A percentile compares a stretch with the other conserved stretches of the same genome.
phyloP scores from a whole-genome alignment of 2,888 invertebrate genomes.

The Stenodema calcarata region DNA sequence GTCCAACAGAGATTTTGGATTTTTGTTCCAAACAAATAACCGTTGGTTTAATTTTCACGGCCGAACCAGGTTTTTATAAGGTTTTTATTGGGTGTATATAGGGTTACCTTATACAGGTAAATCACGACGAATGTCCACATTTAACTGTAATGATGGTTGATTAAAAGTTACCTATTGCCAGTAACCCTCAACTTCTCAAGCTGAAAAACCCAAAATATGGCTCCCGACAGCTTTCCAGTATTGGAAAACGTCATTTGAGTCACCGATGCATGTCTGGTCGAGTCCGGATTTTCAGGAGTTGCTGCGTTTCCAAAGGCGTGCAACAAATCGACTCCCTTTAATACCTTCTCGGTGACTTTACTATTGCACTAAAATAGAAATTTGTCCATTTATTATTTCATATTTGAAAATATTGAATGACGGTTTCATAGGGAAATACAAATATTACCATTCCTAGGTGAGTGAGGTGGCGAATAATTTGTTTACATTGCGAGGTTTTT shows the following conservation, averaged over 20 bases:
- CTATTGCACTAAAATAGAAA: constrained; percentile 16
- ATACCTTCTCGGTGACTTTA: constrained; percentile 66
- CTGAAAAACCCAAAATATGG: constrained; percentile 83
- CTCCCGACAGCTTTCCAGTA: constrained; percentile 89
- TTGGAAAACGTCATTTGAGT: constrained; percentile 82
- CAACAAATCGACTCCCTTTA: constrained; percentile 73
- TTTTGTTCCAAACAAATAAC: too few relatives aligned
- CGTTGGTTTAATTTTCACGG: too few relatives aligned
- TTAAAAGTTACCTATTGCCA: constrained; percentile 60
- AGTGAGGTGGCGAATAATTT: constrained; percentile 81
- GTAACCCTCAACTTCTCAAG: constrained; percentile 89
- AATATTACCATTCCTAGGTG: constrained; percentile 74
- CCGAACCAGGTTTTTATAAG: too few relatives aligned
- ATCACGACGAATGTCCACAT: too few relatives aligned
- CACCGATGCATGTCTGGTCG: constrained; percentile 82
- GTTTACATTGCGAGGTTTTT: constrained; percentile 83
- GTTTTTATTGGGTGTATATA: too few relatives aligned
- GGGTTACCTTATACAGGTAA: too few relatives aligned
- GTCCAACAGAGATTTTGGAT: too few relatives aligned
- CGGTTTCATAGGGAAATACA: neutral
- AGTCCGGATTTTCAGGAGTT: constrained; percentile 83
- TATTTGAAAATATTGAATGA: neutral
- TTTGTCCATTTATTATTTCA: neutral
- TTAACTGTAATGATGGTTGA: too few relatives aligned
- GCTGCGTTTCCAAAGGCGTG: constrained; percentile 84